Conservation (phyloP, 2,113 vertebrate species). For the Heterotis niloticus region DNA sequence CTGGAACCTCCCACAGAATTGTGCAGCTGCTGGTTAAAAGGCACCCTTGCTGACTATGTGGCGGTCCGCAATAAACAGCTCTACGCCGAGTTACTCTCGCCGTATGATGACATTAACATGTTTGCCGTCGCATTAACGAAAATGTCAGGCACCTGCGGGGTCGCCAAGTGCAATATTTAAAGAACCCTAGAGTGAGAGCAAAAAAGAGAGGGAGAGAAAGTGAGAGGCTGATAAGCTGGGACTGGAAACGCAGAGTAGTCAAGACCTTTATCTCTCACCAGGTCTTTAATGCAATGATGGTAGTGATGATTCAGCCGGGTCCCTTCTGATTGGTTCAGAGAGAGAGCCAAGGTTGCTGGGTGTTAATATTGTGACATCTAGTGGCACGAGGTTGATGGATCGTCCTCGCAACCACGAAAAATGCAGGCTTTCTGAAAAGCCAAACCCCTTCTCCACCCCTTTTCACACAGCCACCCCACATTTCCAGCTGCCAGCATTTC, state of each 20-base stretch:
- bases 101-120: conserved; percentile 9
- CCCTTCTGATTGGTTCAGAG: not conserved
- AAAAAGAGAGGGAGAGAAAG: not conserved
- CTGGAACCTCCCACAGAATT: too few species aligned
- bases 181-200: conserved; percentile 4
- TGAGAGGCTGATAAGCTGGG: not conserved
- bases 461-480: not conserved
- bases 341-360: conserved; percentile 21
- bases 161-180: conserved; percentile 22
- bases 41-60: conserved; percentile 7
- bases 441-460: not conserved
- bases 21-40: too few species aligned
- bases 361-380: conserved; percentile 59
- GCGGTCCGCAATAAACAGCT: not conserved
- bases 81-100: not conserved
- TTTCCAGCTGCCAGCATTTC: not conserved
- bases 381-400: conserved; percentile 45
- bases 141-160: conserved; percentile 28
- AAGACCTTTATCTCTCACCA: conserved; percentile 39
- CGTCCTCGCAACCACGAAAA: not conserved
- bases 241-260: not conserved
- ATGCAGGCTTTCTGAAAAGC: not conserved
- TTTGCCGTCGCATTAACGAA: conserved; percentile 23
- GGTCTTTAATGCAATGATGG: conserved; percentile 44
- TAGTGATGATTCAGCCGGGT: conserved; percentile 36